A percentile compares a stretch with the other conserved stretches of the same genome.
phyloP scores from a whole-genome alignment of 37 sponge, comb jelly and placozoan genomes.

The Beroe forskalii region DNA sequence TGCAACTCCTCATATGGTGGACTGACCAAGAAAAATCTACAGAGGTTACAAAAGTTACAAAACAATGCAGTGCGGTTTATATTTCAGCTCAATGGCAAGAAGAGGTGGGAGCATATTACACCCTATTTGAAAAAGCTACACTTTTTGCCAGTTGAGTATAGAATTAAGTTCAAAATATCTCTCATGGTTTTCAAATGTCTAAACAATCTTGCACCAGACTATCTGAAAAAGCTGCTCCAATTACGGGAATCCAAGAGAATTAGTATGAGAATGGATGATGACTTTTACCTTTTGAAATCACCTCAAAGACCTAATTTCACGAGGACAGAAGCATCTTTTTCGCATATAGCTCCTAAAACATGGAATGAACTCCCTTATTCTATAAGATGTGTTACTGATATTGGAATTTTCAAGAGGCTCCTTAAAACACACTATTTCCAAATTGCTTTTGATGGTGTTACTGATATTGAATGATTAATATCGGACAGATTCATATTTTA shows the following conservation, averaged over 20 bases:
- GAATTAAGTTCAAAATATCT: neutral
- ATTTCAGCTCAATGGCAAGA: neutral
- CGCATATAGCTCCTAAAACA: neutral
- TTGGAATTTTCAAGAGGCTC: neutral
- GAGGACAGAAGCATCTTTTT: neutral
- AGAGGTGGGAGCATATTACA: neutral
- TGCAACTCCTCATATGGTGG: neutral
- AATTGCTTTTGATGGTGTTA: slow-evolving; percentile 7
- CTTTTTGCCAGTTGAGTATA: neutral
- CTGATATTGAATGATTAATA: too few relatives aligned
- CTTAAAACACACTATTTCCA: neutral
- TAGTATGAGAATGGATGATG: neutral
- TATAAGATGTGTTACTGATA: neutral
- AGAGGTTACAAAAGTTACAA: neutral
- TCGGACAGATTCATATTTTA: too few relatives aligned
- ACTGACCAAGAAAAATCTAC: neutral
- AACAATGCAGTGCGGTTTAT: neutral
- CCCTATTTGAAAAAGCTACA: neutral
- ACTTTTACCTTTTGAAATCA: neutral
- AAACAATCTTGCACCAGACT: neutral
- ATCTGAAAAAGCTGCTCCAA: neutral
- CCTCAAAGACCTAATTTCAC: neutral
- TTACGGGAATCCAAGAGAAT: neutral
- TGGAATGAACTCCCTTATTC: neutral
- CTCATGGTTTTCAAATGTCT: neutral